phyloP scores from a whole-genome alignment of 2,888 invertebrate species.

The Macrophya alboannulata region DNA sequence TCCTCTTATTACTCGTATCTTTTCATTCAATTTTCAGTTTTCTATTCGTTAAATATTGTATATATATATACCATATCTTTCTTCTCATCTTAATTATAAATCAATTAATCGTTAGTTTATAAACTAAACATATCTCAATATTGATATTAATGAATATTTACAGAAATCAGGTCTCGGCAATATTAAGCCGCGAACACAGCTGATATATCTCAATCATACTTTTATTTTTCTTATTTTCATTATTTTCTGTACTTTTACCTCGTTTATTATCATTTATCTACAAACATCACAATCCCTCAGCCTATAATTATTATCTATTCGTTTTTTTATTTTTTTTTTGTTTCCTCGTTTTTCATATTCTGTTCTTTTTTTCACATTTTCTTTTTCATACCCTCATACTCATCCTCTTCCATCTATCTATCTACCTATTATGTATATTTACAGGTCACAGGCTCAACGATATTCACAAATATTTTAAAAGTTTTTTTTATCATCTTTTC shows the following conservation, averaged over 20 bases:
- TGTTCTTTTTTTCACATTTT: neutral
- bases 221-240: too few species aligned
- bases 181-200: constrained; percentile 38
- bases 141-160: neutral
- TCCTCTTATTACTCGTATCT: neutral
- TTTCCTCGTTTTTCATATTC: neutral
- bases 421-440: constrained; percentile 14
- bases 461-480: neutral
- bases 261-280: neutral
- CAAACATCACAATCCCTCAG: constrained; percentile 24
- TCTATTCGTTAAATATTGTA: neutral
- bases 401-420: neutral
- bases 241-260: neutral
- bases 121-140: neutral
- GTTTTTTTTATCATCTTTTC: neutral
- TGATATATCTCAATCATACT: constrained; percentile 37
- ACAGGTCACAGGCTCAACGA: neutral
- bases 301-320: neutral
- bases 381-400: neutral
- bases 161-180: constrained; percentile 32
- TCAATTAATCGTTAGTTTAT: neutral
- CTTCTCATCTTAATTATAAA: neutral
- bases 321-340: neutral
- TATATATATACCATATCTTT: neutral
- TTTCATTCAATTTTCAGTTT: neutral